Base-by-base conservation (phyloP, 2,888 invertebrate species). In the Arrhopalites spinosus region DNA sequence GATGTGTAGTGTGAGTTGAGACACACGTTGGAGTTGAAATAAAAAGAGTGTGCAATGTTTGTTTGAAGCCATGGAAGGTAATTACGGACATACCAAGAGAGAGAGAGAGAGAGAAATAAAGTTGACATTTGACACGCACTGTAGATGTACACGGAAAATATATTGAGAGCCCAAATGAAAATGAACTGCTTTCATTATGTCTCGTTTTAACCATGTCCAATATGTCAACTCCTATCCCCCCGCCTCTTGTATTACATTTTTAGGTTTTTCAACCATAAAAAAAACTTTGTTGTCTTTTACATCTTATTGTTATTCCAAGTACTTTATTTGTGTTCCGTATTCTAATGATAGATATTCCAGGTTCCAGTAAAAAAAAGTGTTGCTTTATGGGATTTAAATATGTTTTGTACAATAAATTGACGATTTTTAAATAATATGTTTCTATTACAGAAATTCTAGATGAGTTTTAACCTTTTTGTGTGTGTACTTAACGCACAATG, bases 111-210 rank as follows among this genome's bases (percentile, higher is more conserved):
- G 61, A n/a, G 64, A 66, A 66, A 66, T 66, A 45, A 66, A 66
- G 66, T 66, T 66, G 66, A 66, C 66, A 66, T 43, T 43, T 43
- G 66, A 25, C 66, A 43, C 45, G 43, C 45, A 66, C 23, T 66
- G 13, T 25, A 27, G 25, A 25, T 13, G 23, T 13, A 45, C 25
- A 25, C 23, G 23, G 45, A 43, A 45, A 45, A 66, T 43, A 66
- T 25, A 45, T 66, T 43, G 45, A 66, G 66, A 66, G 3, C n/a
- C 15, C 45, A 45, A 66, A 66, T 66, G 66, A 66, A 66, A 66
- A 66, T 66, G 66, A 45, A 66, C 66, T 66, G 45, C 45, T 23
- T 66, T 66, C 66, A 25, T 63, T 63, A 17, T 2, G 15, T 50
- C 50, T n/a, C 27, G 15, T 29, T 63, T 30, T 15, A 27, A 17